phyloP scores from a whole-genome alignment of 2,888 invertebrate species.

The Pseudococcus viburni region DNA sequence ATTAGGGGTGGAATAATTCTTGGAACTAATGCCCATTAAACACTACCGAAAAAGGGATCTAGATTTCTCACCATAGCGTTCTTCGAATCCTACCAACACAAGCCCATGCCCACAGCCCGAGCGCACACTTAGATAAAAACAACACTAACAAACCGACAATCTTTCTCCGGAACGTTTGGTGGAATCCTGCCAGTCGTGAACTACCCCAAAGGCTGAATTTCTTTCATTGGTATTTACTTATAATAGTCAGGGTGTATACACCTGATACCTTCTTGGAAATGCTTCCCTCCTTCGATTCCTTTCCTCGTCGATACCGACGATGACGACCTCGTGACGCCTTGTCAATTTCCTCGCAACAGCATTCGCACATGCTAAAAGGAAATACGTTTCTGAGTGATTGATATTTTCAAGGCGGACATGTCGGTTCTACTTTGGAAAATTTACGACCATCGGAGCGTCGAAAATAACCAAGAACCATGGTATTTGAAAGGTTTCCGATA shows the following conservation, averaged over 20 bases:
- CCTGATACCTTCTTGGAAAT: slow-evolving; percentile 43
- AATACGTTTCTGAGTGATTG: neutral
- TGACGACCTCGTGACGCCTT: slow-evolving; percentile 15
- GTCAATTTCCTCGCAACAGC: neutral
- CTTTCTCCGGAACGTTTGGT: neutral
- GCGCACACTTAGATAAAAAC: slow-evolving; percentile 13
- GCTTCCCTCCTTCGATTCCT: neutral
- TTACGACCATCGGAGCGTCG: neutral
- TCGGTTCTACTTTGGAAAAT: neutral
- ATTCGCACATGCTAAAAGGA: neutral
- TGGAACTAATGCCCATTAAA: slow-evolving; percentile 64
- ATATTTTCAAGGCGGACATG: slow-evolving; percentile 7
- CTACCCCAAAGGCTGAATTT: slow-evolving; percentile 2
- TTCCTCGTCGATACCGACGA: neutral
- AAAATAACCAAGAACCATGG: neutral
- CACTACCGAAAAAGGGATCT: slow-evolving; percentile 59
- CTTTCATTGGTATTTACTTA: neutral
- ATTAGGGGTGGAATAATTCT: slow-evolving; percentile 66
- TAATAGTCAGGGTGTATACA: slow-evolving; percentile 3
- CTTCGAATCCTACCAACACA: slow-evolving; percentile 10
- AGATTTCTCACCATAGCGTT: slow-evolving; percentile 58
- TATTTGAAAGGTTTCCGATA: slow-evolving; percentile 1
- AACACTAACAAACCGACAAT: slow-evolving; percentile 25
- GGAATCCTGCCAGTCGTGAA: neutral
- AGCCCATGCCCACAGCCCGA: neutral